These are phyloP conservation scores for Scaptomyza cyrtandrae DNA, from an alignment of 2,888 invertebrate species.

Conservation along the genomic window DNA sequence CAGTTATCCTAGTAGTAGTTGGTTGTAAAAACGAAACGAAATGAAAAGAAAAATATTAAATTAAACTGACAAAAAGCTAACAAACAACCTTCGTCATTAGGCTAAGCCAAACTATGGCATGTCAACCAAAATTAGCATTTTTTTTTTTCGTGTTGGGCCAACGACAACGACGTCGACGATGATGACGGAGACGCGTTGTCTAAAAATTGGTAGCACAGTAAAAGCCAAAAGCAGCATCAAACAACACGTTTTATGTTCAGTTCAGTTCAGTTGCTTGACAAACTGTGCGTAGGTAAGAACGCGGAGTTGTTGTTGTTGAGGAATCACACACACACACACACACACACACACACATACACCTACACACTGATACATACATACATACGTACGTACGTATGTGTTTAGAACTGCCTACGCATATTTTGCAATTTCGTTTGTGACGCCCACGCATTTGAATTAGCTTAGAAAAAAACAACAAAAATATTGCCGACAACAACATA, in stretches of 20 bases:
- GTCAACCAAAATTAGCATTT: slow-evolving; percentile 81
- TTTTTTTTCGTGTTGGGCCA: slow-evolving; percentile 32
- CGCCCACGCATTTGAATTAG: slow-evolving; percentile 76
- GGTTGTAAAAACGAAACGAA: slow-evolving; percentile 17
- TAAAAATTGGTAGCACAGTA: slow-evolving; percentile 29
- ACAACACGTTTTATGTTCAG: slow-evolving; percentile 23
- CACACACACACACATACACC: not conserved
- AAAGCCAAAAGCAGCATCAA: slow-evolving; percentile 7
- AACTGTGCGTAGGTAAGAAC: slow-evolving; percentile 77
- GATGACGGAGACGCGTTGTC: slow-evolving; percentile 57
- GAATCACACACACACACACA: slow-evolving; percentile 1
- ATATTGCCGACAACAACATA: slow-evolving; percentile 45
- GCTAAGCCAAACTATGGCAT: slow-evolving; percentile 82
- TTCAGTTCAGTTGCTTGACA: slow-evolving; percentile 53
- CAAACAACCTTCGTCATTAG: slow-evolving; percentile 81
- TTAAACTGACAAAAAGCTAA: slow-evolving; percentile 76
- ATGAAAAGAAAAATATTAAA: slow-evolving; percentile 47
- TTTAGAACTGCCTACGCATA: slow-evolving; percentile 70
- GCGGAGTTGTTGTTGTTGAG: slow-evolving; percentile 13
- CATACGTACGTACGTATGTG: not conserved
- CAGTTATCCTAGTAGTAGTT: slow-evolving; percentile 59
- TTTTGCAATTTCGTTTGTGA: slow-evolving; percentile 80
- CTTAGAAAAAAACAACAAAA: slow-evolving; percentile 67
- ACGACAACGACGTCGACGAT: slow-evolving; percentile 15
- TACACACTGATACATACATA: slow-evolving; percentile 17